Conservation (phyloP, 2,888 invertebrate species). For the Ophraella communa region DNA sequence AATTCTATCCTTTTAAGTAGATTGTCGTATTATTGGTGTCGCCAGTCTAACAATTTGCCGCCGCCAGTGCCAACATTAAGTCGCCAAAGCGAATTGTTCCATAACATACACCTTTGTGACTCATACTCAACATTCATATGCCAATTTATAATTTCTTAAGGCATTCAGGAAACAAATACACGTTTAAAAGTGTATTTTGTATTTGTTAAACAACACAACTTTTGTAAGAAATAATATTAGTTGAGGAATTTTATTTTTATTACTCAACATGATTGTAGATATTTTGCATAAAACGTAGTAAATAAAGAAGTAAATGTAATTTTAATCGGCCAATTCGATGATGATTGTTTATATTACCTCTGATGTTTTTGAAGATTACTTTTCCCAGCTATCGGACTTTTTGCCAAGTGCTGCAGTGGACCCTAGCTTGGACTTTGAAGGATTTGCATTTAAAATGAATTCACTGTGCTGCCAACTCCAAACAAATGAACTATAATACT, state of each 20-base stretch:
- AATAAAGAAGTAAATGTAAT: too few relatives aligned
- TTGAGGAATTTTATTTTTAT: not conserved
- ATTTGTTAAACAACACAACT: not conserved
- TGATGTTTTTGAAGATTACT: too few relatives aligned
- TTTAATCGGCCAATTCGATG: too few relatives aligned
- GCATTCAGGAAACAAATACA: not conserved
- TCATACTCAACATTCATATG: not conserved
- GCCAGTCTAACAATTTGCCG: constrained; percentile 8
- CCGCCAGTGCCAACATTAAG: constrained; percentile 4
- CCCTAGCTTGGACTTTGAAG: too few relatives aligned
- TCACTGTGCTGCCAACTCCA: too few relatives aligned
- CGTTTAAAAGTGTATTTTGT: too few relatives aligned
- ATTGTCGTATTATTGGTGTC: not conserved
- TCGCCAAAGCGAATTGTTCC: not conserved
- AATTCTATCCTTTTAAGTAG: constrained; percentile 18
- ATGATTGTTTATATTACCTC: too few relatives aligned
- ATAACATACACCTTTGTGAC: not conserved
- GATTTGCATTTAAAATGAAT: too few relatives aligned
- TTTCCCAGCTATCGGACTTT: too few relatives aligned
- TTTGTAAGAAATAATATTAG: not conserved
- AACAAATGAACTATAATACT: too few relatives aligned
- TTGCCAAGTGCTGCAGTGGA: too few relatives aligned
- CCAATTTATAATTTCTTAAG: not conserved
- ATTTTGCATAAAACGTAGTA: not conserved
- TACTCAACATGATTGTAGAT: not conserved